Conservation (phyloP, 2,888 invertebrate species). For the Cyaniris semiargus region DNA sequence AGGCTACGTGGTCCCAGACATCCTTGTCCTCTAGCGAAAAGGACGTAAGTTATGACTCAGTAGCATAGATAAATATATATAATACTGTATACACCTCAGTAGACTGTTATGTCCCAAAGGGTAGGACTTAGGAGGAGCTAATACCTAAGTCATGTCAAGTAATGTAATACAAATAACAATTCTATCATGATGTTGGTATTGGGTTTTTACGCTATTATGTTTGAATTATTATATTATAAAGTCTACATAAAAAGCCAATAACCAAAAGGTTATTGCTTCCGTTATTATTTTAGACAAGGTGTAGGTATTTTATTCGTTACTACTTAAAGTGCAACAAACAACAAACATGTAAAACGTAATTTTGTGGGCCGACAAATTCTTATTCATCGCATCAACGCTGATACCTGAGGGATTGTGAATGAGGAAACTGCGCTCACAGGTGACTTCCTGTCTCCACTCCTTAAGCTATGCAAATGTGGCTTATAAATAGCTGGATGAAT, state of each 20-base stretch:
- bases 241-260: not conserved
- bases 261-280: constrained; percentile 11
- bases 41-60: too few relatives aligned
- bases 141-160: not conserved
- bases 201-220: not conserved
- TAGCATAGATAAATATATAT: too few relatives aligned
- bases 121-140: too few relatives aligned
- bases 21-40: too few relatives aligned
- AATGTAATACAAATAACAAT: not conserved
- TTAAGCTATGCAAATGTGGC: constrained; percentile 21
- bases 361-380: constrained; percentile 12
- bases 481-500: constrained; percentile 16
- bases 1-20: too few relatives aligned
- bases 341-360: not conserved
- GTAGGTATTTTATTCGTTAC: not conserved
- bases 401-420: constrained; percentile 20
- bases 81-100: too few relatives aligned
- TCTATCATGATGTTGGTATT: not conserved
- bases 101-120: too few relatives aligned
- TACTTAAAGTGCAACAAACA: not conserved
- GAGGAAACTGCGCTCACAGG: constrained; percentile 25
- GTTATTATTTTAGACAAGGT: not conserved
- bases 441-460: too few relatives aligned
- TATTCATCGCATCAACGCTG: not conserved
- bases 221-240: not conserved